These are phyloP conservation scores for Chymomyza costata DNA, from an alignment of 1,140 invertebrate species.

Conservation along the genomic window DNA sequence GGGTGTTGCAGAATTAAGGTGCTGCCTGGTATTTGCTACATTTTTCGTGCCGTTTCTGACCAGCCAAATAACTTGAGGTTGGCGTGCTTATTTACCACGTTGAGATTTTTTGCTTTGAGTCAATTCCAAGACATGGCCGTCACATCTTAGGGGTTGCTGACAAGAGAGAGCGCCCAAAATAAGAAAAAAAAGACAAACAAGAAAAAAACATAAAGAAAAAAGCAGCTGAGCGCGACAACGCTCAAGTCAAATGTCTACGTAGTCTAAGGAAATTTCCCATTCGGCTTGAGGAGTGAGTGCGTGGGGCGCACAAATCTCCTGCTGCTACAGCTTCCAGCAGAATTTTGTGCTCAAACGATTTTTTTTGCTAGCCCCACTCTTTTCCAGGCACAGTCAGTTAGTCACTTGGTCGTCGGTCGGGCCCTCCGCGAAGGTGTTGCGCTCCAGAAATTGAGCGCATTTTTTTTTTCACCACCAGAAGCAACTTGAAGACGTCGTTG, in stretches of 20 bases:
- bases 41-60: conserved; percentile 1
- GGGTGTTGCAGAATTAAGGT: too few relatives aligned
- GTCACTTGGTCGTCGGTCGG: too few relatives aligned
- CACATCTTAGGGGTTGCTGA: conserved; percentile 42
- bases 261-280: background rate
- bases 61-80: conserved; percentile 7
- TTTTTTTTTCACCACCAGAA: conserved; percentile 39
- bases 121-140: conserved; percentile 39
- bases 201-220: conserved; percentile 2
- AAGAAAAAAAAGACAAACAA: conserved; percentile 8
- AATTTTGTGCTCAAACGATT: conserved; percentile 1
- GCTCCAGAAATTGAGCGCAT: conserved; percentile 54
- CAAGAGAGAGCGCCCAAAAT: background rate
- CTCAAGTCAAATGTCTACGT: too few relatives aligned
- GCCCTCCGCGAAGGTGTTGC: conserved; percentile 38
- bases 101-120: conserved; percentile 54
- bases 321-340: background rate
- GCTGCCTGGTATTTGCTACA: too few relatives aligned
- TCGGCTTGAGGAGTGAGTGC: too few relatives aligned
- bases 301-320: background rate
- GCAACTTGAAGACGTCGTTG: conserved; percentile 68
- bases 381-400: too few relatives aligned
- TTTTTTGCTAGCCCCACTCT: background rate
- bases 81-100: conserved; percentile 31
- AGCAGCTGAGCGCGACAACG: too few relatives aligned